Base-by-base conservation (phyloP, 2,888 invertebrate species). In the Teleiodes luculella region DNA sequence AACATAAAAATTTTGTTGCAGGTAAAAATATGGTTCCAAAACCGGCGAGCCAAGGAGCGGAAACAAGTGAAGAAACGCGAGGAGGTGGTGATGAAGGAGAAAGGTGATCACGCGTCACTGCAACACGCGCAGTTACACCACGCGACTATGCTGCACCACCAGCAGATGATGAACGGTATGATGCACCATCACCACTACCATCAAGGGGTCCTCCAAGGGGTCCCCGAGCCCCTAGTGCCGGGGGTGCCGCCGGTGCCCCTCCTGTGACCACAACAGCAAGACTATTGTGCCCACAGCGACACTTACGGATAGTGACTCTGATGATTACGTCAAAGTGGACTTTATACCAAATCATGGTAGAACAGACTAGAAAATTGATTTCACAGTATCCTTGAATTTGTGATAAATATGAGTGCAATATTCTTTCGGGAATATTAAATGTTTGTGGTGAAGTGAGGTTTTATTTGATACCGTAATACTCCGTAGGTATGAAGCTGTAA, bases 11-110 rank as follows among this genome's bases (percentile, higher is more conserved):
- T 10, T 53, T 59, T 61, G 53, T 56, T 59, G 0, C 71, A 89
- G 93, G 94, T 94, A 51, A 94, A 94, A 82, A 94, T 95, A 57
- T 95, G 95, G 95, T 97, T 97, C 78, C 97, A 97, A 91, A 98
- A 98, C 80, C 92, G 97, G 13, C 92, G 98, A 39, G 98, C 98
- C 52, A 98, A 98, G 85, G 97, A 98, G 72, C 92, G 98, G 10
- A 97, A 97, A 80, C 95, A 96, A 76, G 88, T 88, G 39, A 97
- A 97, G 78, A 97, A 97, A 84, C 93, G 94, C 39, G 94, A 94
- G 62, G 95, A 96, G 68, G 91, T 92, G 10, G 86, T 91, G 28
- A 90, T 91, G 83, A 92, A 92, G 62, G 92, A 92, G 62, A 92
- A 92, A 59, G 90, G 90, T 1, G 88, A 86, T 54, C 90, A 90